These are phyloP conservation scores for Gastrophryne carolinensis DNA, from an alignment of 2,797 vertebrate species.

Conservation along the genomic window DNA sequence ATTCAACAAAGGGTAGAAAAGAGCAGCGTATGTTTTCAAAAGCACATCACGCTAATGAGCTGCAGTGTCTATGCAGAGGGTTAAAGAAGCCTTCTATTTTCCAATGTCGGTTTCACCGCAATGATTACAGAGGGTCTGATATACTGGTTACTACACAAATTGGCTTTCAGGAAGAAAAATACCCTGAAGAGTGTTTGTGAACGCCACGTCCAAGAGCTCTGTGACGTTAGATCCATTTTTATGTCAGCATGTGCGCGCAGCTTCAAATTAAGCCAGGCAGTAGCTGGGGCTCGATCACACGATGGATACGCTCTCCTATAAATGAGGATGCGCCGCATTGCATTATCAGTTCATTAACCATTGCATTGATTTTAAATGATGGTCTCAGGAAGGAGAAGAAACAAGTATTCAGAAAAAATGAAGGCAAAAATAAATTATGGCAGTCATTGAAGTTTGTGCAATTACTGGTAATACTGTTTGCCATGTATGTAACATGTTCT, in stretches of 20 bases:
- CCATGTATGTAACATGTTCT: background rate
- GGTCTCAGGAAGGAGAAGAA: background rate
- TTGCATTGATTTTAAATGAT: background rate
- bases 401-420: background rate
- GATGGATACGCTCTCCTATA: background rate
- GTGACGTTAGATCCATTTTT: conserved; percentile 41
- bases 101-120: background rate
- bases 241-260: conserved; percentile 1
- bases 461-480: background rate
- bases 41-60: background rate
- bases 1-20: background rate
- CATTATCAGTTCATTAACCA: background rate
- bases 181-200: conserved; percentile 20
- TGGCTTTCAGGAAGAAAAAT: conserved; percentile 38
- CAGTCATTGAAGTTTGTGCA: background rate
- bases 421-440: background rate
- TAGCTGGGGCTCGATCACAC: background rate
- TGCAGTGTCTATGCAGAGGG: background rate
- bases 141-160: conserved; percentile 30
- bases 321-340: background rate
- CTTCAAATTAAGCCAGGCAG: conserved; percentile 11
- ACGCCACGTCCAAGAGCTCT: background rate
- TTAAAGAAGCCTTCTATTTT: conserved; percentile 2
- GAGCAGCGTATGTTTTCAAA: background rate
- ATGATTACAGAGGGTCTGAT: conserved; percentile 22